Percentiles rank a stretch among this genome's conserved stretches.
These are phyloP conservation scores for Zosterops hypoxanthus DNA, from an alignment of 2,113 vertebrate species.

Conservation along the genomic window DNA sequence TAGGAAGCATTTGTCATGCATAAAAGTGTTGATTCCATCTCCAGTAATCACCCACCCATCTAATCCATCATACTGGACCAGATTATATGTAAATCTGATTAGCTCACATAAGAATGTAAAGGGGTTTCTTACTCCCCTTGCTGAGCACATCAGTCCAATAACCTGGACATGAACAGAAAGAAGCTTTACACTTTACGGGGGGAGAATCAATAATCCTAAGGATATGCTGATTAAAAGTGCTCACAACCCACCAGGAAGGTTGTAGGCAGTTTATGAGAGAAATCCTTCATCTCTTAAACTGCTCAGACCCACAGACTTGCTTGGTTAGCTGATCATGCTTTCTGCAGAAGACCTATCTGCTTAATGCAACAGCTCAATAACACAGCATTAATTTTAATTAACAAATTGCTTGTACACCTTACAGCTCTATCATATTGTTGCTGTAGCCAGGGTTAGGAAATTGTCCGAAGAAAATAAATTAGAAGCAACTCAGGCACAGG, in stretches of 20 bases:
- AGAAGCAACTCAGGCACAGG: conserved; percentile 24
- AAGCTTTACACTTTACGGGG: not conserved
- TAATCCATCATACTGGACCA: not conserved
- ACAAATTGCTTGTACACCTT: not conserved
- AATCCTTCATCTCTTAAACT: not conserved
- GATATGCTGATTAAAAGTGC: not conserved
- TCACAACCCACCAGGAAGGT: not conserved
- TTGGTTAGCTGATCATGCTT: not conserved
- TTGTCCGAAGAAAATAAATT: not conserved
- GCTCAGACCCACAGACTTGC: not conserved
- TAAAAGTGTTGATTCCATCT: not conserved
- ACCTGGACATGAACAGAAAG: not conserved
- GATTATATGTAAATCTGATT: not conserved
- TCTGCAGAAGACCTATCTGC: not conserved
- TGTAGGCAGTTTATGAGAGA: not conserved
- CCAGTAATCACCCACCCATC: not conserved
- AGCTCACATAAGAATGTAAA: not conserved
- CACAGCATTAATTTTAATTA: conserved; percentile 33
- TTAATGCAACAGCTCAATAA: not conserved
- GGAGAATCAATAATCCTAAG: not conserved
- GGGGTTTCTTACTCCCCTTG: not conserved
- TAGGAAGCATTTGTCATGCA: not conserved
- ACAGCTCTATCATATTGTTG: not conserved
- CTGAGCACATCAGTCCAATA: not conserved
- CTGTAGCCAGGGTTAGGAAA: not conserved